Conservation (phyloP, 1,140 invertebrate species). For the Penaeus indicus region DNA sequence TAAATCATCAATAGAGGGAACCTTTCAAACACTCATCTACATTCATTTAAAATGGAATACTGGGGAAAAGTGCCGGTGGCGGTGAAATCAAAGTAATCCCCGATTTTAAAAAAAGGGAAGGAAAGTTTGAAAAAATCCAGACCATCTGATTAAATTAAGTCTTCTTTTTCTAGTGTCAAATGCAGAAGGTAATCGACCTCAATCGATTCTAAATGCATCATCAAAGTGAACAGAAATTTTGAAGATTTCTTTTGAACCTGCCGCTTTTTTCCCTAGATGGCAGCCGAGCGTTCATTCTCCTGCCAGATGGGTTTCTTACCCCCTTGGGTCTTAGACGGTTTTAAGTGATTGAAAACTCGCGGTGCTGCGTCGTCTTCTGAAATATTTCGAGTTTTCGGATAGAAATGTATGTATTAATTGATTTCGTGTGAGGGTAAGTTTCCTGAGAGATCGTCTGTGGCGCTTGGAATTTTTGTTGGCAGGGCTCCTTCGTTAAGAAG, state of each 20-base stretch:
- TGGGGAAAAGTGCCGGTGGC: not conserved
- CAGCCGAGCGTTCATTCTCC: slow-evolving; percentile 1
- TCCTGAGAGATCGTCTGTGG: no score
- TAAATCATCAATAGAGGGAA: no score
- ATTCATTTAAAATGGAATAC: no score
- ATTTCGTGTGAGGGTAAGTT: slow-evolving; percentile 25
- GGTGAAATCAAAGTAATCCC: not conserved
- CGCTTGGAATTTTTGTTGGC: no score
- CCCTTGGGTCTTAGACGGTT: slow-evolving; percentile 14
- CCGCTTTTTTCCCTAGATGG: slow-evolving; percentile 11
- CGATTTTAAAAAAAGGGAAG: not conserved
- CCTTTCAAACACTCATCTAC: no score
- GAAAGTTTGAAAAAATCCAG: slow-evolving; percentile 7
- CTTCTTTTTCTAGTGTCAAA: slow-evolving; percentile 27
- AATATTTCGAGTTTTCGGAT: no score
- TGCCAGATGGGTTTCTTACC: slow-evolving; percentile 17
- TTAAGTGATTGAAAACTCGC: slow-evolving; percentile 44
- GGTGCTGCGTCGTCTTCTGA: no score
- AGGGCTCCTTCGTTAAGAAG: no score
- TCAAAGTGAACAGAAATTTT: slow-evolving; percentile 32
- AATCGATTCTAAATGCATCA: slow-evolving; percentile 39
- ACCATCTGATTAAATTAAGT: slow-evolving; percentile 36
- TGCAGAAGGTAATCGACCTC: slow-evolving; percentile 46
- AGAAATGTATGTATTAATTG: no score
- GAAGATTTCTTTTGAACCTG: slow-evolving; percentile 34